Conservation (phyloP, 2,888 invertebrate genomes). For the Chydorus sphaericus region DNA sequence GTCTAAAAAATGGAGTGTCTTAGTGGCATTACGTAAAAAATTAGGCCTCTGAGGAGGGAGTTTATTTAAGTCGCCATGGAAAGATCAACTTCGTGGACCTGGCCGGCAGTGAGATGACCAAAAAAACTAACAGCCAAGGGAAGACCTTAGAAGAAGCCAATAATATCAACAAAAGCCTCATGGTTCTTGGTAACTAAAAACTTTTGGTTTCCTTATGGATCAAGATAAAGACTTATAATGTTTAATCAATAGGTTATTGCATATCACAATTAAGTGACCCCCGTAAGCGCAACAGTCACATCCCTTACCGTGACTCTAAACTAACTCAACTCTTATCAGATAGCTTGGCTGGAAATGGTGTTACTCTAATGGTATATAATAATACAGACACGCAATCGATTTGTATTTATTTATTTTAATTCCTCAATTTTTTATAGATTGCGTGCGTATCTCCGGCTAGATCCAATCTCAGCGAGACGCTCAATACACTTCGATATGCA, state of each 20-base stretch:
- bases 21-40: too few relatives aligned
- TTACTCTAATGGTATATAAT: constrained; percentile 81
- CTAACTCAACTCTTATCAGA: constrained; percentile 84
- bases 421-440: constrained; percentile 46
- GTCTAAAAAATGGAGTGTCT: too few relatives aligned
- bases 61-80: constrained; percentile 77
- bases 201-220: too few relatives aligned
- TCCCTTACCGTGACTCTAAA: constrained; percentile 87
- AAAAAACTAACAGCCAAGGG: constrained; percentile 72
- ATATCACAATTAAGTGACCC: constrained; percentile 79
- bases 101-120: constrained; percentile 94
- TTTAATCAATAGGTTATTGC: constrained; percentile 58
- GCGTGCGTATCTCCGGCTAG: constrained; percentile 85
- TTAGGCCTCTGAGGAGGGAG: constrained; percentile 44
- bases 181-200: constrained; percentile 60
- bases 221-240: constrained; percentile 7
- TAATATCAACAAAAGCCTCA: constrained; percentile 87
- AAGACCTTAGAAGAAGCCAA: constrained; percentile 85
- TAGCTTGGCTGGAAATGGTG: constrained; percentile 83
- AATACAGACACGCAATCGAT: neutral
- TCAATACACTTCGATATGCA: constrained; percentile 84
- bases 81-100: constrained; percentile 92
- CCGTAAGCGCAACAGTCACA: constrained; percentile 56
- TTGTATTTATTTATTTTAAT: too few relatives aligned
- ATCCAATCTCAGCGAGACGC: constrained; percentile 68